Evolutionary conservation across 2,113 vertebrate genomes (phyloP), one percentile per base, ranked within the genome.

Genomic region (Pseudolaguvia tuberculata): DNA sequence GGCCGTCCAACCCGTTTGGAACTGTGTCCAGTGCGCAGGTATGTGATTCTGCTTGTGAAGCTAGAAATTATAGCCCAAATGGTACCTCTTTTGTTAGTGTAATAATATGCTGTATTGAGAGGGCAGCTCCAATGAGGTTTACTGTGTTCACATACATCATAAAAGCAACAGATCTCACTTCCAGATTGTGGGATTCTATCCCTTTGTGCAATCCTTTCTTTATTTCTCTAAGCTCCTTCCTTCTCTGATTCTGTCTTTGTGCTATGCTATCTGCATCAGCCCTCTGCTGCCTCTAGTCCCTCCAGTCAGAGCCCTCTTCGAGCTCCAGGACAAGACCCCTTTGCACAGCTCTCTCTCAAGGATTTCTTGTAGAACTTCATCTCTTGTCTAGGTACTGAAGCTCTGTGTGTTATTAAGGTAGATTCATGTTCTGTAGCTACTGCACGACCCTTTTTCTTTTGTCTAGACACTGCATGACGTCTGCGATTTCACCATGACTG

Each of bases 271-370:
- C 87, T 90, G 88, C 89, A 91, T 90, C 93, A 98, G 96, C 94
- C 95, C 90, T 96, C 96, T 83, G 94, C 96, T 93, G 96, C 96
- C 88, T 98, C 96, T 94, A 98, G 96, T 87, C 96, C 96, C 92
- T 98, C 96, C 94, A 97, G 93, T 94, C 96, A 96, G 92, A 98
- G 96, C 94, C 95, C 96, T 93, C 96, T 95, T 92, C 94, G 95
- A 94, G 94, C 94, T 88, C 93, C 96, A 86, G 96, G 94, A 93
- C 95, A 98, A 94, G 96, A 98, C 88, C 96, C 94, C 83, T 96
- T 98, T 96, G 94, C 95, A 95, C 94, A 96, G 91, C 93, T 97
- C 91, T 98, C 96, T 94, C 93, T 98, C 93, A 96, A 98, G 95
- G 96, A 98, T 94, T 98, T 98, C 96, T 96, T 98, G 92, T 98